These are phyloP conservation scores for Phoxinus phoxinus DNA, from an alignment of 2,113 vertebrate species.

Conservation along the genomic window DNA sequence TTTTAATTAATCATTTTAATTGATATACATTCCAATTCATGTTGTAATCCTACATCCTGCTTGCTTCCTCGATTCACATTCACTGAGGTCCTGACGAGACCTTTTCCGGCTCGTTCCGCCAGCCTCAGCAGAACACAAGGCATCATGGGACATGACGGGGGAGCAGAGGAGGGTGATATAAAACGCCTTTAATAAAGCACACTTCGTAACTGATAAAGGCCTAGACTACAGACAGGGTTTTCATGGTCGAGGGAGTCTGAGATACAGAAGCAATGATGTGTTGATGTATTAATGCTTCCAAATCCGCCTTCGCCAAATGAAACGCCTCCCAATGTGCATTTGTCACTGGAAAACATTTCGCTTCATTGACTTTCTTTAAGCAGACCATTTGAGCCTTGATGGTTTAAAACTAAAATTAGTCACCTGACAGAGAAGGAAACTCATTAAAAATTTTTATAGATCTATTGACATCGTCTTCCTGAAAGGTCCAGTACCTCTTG, in stretches of 20 bases:
- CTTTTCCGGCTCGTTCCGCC: background rate
- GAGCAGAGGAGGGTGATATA: background rate
- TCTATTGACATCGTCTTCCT: background rate
- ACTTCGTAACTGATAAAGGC: background rate
- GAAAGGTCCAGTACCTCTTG: slow-evolving; percentile 24
- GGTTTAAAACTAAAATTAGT: background rate
- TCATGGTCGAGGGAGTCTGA: background rate
- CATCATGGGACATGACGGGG: background rate
- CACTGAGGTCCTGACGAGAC: background rate
- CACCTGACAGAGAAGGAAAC: background rate
- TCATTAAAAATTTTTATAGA: slow-evolving; percentile 5
- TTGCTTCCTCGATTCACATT: background rate
- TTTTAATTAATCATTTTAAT: background rate
- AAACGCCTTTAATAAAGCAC: slow-evolving; percentile 9
- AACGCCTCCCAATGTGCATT: background rate
- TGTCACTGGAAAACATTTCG: background rate
- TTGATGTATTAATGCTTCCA: background rate
- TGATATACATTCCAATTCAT: background rate
- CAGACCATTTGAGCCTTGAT: background rate
- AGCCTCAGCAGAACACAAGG: slow-evolving; percentile 4
- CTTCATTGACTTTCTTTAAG: slow-evolving; percentile 9
- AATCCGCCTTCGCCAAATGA: background rate
- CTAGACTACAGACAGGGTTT: background rate
- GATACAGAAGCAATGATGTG: background rate
- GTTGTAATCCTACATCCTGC: background rate